Base-by-base conservation (phyloP, 2,113 vertebrate genomes). In the Dicaeum eximium region DNA sequence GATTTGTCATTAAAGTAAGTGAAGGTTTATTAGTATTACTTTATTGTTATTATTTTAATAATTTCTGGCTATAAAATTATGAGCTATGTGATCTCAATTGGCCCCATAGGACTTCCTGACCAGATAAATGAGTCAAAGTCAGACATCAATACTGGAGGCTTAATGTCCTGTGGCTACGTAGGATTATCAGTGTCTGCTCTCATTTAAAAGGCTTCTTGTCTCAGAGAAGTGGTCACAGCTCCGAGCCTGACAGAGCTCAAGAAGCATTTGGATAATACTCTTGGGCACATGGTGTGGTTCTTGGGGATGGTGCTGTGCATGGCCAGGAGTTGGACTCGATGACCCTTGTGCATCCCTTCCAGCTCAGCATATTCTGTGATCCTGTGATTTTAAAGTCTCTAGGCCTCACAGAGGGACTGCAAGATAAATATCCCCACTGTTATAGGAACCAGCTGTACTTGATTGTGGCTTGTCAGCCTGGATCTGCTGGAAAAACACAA, bases 31-130 rank as follows among this genome's bases (percentile, higher is more conserved):
- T 92, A 86, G 50, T 93, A 80, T 82, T 75, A 44, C 48, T 71
- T 95, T 79, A 84, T 74, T 89, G 60, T 56, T 80, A 87, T 89
- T 72, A 81, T 91, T 93, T 89, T 86, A 79, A 77, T 88, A 64
- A 82, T 82, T 69, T 77, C 66, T 93, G 62, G 28, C 31, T 88
- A 61, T 93, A 79, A 90, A 91, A 61, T 82, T 31, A 75, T 22
- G 10, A 91, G 54, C 28, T 79, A 11, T 71, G 15, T 85, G 73
- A 72, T 81, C 25, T 72, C 30, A 47, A 61, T 50, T 44, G 48
- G 73, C 28, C 91, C 40, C 72, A 3, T 48, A 84, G 65, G 77
- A 33, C 69, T 72, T 89, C 69, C 31, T 93, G 78, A 75, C n/a
- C 78, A 62, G 57, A 53, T 72, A 87, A 65, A 84, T 81, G 53